Percentiles rank a stretch among this genome's conserved stretches.
Conservation (phyloP, 2,888 invertebrate species). For the Ganaspis brasiliensis region DNA sequence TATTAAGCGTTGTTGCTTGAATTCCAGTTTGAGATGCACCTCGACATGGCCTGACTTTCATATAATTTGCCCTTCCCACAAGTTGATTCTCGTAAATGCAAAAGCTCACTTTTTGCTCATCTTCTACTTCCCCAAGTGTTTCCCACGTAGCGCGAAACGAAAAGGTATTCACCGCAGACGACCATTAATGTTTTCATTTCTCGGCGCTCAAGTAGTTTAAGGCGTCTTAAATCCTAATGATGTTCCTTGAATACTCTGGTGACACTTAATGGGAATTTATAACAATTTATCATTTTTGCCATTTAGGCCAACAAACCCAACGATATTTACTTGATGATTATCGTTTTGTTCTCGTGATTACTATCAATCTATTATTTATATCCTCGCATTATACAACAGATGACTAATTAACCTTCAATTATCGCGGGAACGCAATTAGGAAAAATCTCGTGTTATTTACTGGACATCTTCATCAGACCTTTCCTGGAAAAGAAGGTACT, state of each 20-base stretch:
- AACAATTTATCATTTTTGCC: slow-evolving; percentile 3
- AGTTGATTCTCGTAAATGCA: slow-evolving; percentile 2
- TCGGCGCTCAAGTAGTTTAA: slow-evolving; percentile 16
- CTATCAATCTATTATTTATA: too few relatives aligned
- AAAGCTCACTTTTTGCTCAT: slow-evolving; percentile 19
- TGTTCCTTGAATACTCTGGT: slow-evolving; percentile 12
- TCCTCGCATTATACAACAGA: too few relatives aligned
- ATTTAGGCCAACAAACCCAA: neutral
- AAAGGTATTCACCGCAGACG: slow-evolving; percentile 37
- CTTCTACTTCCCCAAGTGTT: neutral
- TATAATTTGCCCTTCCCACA: slow-evolving; percentile 12
- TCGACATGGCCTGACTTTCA: neutral
- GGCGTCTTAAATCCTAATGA: slow-evolving; percentile 25
- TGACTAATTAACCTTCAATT: neutral
- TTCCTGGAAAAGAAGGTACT: neutral
- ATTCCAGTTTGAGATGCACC: neutral
- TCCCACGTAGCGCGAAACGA: slow-evolving; percentile 29
- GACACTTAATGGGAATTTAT: slow-evolving; percentile 18
- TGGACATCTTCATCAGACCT: neutral
- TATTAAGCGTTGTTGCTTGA: neutral
- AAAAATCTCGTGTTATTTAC: neutral
- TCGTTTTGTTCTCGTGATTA: neutral
- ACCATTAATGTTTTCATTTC: slow-evolving; percentile 41
- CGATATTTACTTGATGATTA: neutral
- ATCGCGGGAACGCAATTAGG: neutral